Conservation (phyloP, 2,797 vertebrate genomes). For the Danio aesculapii region DNA sequence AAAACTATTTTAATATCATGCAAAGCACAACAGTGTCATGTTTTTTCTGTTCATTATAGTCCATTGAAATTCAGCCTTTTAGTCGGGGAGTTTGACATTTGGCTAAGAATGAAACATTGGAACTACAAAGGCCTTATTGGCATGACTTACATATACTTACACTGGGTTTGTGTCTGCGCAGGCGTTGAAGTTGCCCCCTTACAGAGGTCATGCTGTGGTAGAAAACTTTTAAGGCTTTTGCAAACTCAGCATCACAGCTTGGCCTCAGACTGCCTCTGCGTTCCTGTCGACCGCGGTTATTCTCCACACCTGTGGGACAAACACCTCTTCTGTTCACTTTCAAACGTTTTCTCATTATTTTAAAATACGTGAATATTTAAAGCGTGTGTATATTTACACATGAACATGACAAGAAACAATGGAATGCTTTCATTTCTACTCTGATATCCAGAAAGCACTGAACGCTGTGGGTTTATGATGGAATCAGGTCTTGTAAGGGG, state of each 20-base stretch:
- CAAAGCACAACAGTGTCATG: too few relatives aligned
- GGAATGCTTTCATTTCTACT: too few relatives aligned
- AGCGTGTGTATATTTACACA: too few relatives aligned
- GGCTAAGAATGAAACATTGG: background rate
- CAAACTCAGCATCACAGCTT: conserved; percentile 85
- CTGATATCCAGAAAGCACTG: too few relatives aligned
- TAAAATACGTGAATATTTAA: too few relatives aligned
- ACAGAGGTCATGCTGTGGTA: conserved; percentile 87
- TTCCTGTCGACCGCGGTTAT: conserved; percentile 55
- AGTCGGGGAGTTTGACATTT: background rate
- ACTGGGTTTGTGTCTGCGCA: conserved; percentile 80
- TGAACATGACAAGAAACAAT: too few relatives aligned
- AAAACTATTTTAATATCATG: too few relatives aligned
- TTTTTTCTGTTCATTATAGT: too few relatives aligned
- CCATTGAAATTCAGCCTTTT: too few relatives aligned
- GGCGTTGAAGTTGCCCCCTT: conserved; percentile 80
- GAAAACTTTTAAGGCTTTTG: conserved; percentile 87
- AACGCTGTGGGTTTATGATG: too few relatives aligned
- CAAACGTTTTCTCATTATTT: too few relatives aligned
- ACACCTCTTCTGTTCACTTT: background rate
- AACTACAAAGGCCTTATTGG: background rate
- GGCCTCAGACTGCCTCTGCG: conserved; percentile 61
- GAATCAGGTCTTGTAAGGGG: too few relatives aligned
- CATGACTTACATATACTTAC: conserved; percentile 70
- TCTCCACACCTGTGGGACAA: conserved; percentile 64